phyloP scores from a whole-genome alignment of 2,113 vertebrate genomes.

The Trachemys scripta region DNA sequence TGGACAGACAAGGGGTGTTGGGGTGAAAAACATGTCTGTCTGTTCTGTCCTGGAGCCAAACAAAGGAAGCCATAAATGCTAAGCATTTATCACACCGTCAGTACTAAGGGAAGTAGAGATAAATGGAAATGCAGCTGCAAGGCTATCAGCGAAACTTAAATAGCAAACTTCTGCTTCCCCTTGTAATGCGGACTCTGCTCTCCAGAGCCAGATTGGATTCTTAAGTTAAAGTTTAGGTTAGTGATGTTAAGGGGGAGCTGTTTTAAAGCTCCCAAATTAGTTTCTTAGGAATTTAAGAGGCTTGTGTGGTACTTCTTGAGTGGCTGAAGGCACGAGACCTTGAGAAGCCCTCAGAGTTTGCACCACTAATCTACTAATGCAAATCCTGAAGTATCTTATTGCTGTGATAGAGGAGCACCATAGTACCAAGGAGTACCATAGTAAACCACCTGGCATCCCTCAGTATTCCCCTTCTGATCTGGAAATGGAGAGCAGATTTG shows the following conservation, averaged over 20 bases:
- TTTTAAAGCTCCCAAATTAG: not conserved
- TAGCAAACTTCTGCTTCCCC: not conserved
- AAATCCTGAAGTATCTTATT: not conserved
- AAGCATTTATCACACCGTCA: not conserved
- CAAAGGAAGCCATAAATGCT: not conserved
- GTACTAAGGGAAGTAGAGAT: not conserved
- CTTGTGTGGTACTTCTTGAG: not conserved
- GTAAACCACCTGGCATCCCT: not conserved
- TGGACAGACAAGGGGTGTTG: not conserved
- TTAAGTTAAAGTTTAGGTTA: not conserved
- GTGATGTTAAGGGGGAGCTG: not conserved
- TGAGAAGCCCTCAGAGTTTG: not conserved
- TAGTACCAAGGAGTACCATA: not conserved
- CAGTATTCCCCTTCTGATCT: not conserved
- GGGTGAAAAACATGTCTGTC: not conserved
- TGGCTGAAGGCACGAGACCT: not conserved
- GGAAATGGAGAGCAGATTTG: not conserved
- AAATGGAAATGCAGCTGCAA: not conserved
- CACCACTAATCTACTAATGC: not conserved
- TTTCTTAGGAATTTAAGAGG: not conserved
- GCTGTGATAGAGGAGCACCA: not conserved
- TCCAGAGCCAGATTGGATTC: not conserved
- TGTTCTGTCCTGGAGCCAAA: not conserved
- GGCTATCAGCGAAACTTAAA: fast-evolving
- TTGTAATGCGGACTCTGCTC: not conserved